Conservation (phyloP, 2,888 invertebrate genomes). For the Rhodophaea formosa region DNA sequence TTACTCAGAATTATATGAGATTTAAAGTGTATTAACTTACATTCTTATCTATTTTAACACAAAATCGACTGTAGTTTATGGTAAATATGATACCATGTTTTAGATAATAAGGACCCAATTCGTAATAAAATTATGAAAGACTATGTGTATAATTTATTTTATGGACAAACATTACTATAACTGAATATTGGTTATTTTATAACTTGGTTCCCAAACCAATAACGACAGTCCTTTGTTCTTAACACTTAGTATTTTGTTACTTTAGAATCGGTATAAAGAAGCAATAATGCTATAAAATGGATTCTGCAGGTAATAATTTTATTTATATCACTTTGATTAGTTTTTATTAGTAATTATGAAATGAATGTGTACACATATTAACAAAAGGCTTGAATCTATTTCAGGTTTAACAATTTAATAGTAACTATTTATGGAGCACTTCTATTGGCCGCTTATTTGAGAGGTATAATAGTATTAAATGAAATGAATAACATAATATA, state of each 20-base stretch:
- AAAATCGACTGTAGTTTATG: constrained; percentile 5
- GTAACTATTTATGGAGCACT: not conserved
- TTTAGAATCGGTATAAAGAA: not conserved
- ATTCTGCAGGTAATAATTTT: constrained; percentile 5
- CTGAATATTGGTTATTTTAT: not conserved
- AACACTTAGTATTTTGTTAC: not conserved
- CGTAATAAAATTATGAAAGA: constrained; percentile 66
- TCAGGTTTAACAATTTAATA: not conserved
- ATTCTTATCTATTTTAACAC: not conserved
- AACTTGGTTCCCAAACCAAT: not conserved
- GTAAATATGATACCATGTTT: constrained; percentile 25
- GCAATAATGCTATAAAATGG: not conserved
- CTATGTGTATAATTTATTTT: constrained; percentile 61
- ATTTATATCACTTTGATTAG: not conserved
- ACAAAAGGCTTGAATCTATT: constrained; percentile 12
- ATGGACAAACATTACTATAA: constrained; percentile 6
- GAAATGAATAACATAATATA: not conserved
- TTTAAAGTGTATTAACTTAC: constrained; percentile 6
- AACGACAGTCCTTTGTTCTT: not conserved
- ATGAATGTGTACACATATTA: constrained; percentile 5
- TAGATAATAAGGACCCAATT: constrained; percentile 65
- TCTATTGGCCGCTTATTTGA: not conserved
- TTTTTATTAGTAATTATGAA: not conserved
- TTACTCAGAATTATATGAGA: not conserved
- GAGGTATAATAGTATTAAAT: not conserved